Percentiles rank a stretch among this genome's conserved stretches.
Conservation (phyloP, 2,797 vertebrate species). For the Semotilus atromaculatus region DNA sequence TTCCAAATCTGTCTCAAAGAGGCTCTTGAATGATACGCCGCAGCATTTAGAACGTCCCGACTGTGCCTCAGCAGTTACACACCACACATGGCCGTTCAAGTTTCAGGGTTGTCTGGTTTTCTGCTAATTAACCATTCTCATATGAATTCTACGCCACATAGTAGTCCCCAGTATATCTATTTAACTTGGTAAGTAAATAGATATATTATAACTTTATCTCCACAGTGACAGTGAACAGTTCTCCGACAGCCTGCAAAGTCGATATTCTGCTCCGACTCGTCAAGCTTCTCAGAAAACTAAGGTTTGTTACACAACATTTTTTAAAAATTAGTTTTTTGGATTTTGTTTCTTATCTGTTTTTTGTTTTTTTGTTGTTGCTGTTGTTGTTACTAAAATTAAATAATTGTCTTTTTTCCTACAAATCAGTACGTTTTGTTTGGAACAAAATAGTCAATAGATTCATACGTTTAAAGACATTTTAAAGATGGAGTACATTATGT, state of each 20-base stretch:
- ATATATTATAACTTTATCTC: constrained; percentile 54
- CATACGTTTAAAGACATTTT: background rate
- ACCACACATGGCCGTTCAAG: constrained; percentile 4
- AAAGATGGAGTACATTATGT: background rate
- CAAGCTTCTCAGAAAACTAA: constrained; percentile 19
- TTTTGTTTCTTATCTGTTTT: background rate
- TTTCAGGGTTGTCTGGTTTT: constrained; percentile 1
- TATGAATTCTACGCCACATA: constrained; percentile 1
- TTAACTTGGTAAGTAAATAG: constrained; percentile 12
- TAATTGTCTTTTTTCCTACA: background rate
- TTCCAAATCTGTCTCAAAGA: constrained; percentile 45
- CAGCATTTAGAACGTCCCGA: background rate
- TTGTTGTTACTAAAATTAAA: background rate
- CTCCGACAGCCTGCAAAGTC: constrained; percentile 75
- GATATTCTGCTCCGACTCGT: constrained; percentile 11
- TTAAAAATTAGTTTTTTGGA: background rate
- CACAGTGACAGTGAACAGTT: constrained; percentile 73
- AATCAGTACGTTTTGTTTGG: background rate
- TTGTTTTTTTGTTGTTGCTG: too few relatives aligned
- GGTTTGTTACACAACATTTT: constrained; percentile 24
- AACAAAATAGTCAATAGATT: constrained; percentile 1
- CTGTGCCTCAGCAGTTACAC: background rate
- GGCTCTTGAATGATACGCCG: constrained; percentile 32
- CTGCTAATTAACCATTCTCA: constrained; percentile 27
- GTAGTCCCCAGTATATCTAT: background rate